Evolutionary conservation across 2,113 vertebrate species (phyloP), one percentile per base, ranked within the genome.

Genomic region (Cisticola juncidis): DNA sequence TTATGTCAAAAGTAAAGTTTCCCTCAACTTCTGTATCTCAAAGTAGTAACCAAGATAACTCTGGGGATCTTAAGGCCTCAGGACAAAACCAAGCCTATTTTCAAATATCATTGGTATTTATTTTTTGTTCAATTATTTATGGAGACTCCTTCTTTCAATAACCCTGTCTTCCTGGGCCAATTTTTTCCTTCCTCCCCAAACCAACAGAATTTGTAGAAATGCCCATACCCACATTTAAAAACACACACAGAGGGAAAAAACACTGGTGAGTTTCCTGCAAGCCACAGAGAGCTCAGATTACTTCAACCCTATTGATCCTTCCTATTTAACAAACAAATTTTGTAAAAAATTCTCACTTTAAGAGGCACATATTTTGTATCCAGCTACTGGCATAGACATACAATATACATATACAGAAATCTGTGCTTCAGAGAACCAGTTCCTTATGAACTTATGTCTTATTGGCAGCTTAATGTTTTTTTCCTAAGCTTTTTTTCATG

Each of bases 231-330:
- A 56, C 36, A 11, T 84, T 78, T 16, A 70, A 57, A 76, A 73
- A 9, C 7, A 40, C 6, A 51, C 5, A 33, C 5, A 26, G 0
- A 38, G 25, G 6, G 4, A 80, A 70, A 11, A 71, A 20, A 2
- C 29, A 47, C 7, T 11, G 14, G 6, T 47, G 35, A 29, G 9
- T 85, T 74, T 70, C 26, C 19, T 8, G 13, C 1, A 2, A 57
- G 51, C 14, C 58, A 44, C 16, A 65, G 23, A 11, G 12, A 24
- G 19, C 4, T 56, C 56, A 22, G 23, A 31, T 25, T 33, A 81
- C 3, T 58, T 48, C 16, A 71, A 35, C 9, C 10, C 8, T 28
- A 25, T 18, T 79, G 20, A 74, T 64, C 40, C 31, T n/a, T 11
- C 21, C 14, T 66, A 6, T 87, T 93, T 44, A 84, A 35, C 4